Evolutionary conservation across 2,797 vertebrate genomes (phyloP), one percentile per base, ranked within the genome.

Genomic region (Pitangus sulphuratus): DNA sequence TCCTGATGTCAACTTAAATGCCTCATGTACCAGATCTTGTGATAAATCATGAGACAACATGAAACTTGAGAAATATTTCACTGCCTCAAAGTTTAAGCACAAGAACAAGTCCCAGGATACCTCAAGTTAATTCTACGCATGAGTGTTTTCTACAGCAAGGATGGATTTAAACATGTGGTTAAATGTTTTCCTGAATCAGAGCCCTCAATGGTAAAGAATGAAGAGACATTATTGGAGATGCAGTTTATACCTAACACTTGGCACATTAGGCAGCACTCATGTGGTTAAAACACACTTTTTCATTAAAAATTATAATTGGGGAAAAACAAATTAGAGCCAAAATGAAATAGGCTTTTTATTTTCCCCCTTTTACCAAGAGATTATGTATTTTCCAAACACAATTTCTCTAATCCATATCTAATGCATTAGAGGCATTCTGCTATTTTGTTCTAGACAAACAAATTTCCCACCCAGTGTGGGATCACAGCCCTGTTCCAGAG

Each of bases 211-310:
- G 62, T 76, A 57, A 86, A 82, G 89, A 71, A 78, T 9, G 79
- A 91, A 84, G 87, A 65, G 47, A 51, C 56, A 18, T 90, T 78
- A 91, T 33, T 79, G 77, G 66, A 91, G 66, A 66, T 57, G 30
- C 39, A 75, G 64, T 77, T 84, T 79, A 68, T 61, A 65, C 76
- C 76, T 62, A 87, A 61, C 64, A 48, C 77, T 82, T 87, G 94
- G 91, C 93, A 93, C 54, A 57, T 90, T 89, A 97, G 69, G 81
- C 90, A 93, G 91, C 79, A 42, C 81, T 93, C 72, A 7, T 93
- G 95, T 96, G 87, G 95, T 95, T 96, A 96, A 95, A 95, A 87
- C 70, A 90, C 78, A 93, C 90, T 96, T 97, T 97, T 95, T 90
- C 94, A 97, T 96, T 97, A 95, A 97, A 96, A 96, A 96, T 83